A percentile compares a stretch with the other conserved stretches of the same genome.
Conservation (phyloP, 2,113 vertebrate genomes). For the Ornithorhynchus anatinus region DNA sequence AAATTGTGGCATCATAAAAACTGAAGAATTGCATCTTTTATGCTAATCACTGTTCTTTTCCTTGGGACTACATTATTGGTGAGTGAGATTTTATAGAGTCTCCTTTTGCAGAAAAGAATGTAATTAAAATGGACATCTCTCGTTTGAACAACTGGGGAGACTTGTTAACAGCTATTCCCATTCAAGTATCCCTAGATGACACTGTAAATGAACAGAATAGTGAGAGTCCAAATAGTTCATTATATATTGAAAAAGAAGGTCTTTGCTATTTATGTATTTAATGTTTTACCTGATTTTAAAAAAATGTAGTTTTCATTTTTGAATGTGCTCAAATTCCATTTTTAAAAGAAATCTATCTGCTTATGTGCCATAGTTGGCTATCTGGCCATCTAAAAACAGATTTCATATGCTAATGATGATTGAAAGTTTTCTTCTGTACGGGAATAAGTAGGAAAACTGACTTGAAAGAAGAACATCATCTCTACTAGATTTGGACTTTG, state of each 20-base stretch:
- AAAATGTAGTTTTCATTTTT: not conserved
- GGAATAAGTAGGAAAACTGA: too few relatives aligned
- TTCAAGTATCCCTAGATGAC: not conserved
- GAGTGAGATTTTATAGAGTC: not conserved
- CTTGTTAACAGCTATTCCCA: not conserved
- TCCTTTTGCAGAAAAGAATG: not conserved
- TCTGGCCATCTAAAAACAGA: not conserved
- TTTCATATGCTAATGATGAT: too few relatives aligned
- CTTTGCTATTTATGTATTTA: not conserved
- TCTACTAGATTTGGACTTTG: too few relatives aligned
- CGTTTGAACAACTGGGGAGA: not conserved
- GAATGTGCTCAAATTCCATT: not conserved
- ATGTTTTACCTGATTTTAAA: conserved; percentile 3
- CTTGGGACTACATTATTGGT: too few relatives aligned
- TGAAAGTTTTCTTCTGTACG: too few relatives aligned
- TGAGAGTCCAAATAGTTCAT: not conserved
- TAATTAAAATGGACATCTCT: not conserved
- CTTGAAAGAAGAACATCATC: too few relatives aligned
- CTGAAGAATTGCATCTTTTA: too few relatives aligned
- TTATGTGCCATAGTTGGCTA: not conserved
- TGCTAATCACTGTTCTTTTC: too few relatives aligned
- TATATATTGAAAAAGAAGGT: not conserved
- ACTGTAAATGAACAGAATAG: not conserved
- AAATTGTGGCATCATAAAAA: too few relatives aligned
- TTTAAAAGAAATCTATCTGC: not conserved